Evolutionary conservation across 2,888 invertebrate species (phyloP).

Genomic region (Drosophila recens): DNA sequence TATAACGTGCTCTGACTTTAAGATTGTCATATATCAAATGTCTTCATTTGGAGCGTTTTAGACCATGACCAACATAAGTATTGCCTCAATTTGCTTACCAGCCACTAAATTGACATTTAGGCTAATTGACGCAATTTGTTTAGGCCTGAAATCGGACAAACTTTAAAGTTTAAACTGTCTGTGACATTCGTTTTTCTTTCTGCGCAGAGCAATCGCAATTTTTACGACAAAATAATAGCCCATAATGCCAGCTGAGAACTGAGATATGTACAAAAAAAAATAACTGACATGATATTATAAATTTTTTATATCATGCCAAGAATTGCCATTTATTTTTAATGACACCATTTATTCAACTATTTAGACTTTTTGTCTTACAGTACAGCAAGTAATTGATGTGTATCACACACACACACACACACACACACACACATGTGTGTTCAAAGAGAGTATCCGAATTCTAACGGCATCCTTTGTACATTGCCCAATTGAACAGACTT

Average conservation of each 20-base stretch:
- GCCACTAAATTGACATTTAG: constrained; percentile 46
- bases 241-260: constrained; percentile 20
- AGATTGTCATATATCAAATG: constrained; percentile 61
- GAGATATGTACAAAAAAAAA: constrained; percentile 2
- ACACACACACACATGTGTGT: constrained; percentile 4
- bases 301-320: not conserved
- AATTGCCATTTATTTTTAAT: constrained; percentile 21
- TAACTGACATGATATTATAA: not conserved
- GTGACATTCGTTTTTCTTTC: not conserved
- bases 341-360: constrained; percentile 8
- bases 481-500: not conserved
- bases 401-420: not conserved
- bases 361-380: not conserved
- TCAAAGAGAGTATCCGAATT: not conserved
- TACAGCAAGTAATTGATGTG: not conserved
- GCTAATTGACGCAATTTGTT: constrained; percentile 51
- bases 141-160: constrained; percentile 14
- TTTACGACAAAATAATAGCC: constrained; percentile 17
- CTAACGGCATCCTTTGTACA: not conserved
- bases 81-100: constrained; percentile 27
- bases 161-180: not conserved
- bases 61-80: constrained; percentile 63
- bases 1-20: constrained; percentile 33
- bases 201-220: constrained; percentile 12
- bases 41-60: constrained; percentile 61